phyloP scores from a whole-genome alignment of 2,113 vertebrate genomes.

The Lepisosteus oculatus region DNA sequence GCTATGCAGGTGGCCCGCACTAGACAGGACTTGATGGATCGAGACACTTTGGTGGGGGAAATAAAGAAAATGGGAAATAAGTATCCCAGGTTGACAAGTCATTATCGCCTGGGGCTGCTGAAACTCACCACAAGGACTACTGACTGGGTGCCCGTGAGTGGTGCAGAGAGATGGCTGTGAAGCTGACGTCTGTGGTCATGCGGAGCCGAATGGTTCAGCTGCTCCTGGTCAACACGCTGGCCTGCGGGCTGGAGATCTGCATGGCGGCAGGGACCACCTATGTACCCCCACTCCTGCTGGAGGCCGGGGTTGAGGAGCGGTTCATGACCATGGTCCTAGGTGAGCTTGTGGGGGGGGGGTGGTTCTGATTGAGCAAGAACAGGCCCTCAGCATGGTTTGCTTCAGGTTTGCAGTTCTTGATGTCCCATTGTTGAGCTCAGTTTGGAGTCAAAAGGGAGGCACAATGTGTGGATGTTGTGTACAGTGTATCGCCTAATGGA shows the following conservation, averaged over 20 bases:
- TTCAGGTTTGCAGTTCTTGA: neutral
- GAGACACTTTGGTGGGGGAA: neutral
- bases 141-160: neutral
- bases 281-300: conserved; percentile 76
- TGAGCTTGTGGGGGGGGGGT: conserved; percentile 36
- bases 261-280: conserved; percentile 80
- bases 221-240: conserved; percentile 75
- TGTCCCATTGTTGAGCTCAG: neutral
- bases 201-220: conserved; percentile 61
- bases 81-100: neutral
- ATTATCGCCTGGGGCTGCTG: neutral
- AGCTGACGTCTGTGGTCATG: conserved; percentile 45
- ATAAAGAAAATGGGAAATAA: neutral
- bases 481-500: too few species aligned
- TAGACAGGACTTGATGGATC: neutral
- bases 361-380: neutral
- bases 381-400: too few species aligned
- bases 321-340: conserved; percentile 91
- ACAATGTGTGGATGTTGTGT: too few species aligned
- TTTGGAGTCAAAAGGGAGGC: too few species aligned
- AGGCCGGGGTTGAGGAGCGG: conserved; percentile 80
- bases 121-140: neutral
- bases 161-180: conserved; percentile 1
- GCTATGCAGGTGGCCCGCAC: too few species aligned
- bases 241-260: conserved; percentile 83